Evolutionary conservation across 2,888 invertebrate genomes (phyloP).

Genomic region (Melanargia galathea): DNA sequence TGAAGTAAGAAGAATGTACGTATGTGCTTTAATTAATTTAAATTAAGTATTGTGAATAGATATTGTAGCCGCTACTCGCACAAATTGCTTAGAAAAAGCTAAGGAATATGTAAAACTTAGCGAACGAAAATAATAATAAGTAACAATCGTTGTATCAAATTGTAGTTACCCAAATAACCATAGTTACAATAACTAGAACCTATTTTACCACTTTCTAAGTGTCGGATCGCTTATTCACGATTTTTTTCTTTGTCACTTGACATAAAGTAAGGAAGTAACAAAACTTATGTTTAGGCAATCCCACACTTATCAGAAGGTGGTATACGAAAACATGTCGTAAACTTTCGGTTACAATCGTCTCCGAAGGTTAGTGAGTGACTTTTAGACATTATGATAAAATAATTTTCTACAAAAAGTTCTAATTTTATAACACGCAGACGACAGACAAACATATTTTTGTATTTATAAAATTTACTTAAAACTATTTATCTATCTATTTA

Average conservation of each 20-base stretch:
- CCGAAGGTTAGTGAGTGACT: constrained; percentile 60
- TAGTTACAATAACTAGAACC: constrained; percentile 14
- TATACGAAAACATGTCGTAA: too few species aligned
- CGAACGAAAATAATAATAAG: background rate
- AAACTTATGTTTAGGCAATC: too few species aligned
- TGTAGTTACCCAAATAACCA: constrained; percentile 45
- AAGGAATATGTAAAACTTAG: constrained; percentile 5
- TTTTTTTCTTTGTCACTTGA: too few species aligned
- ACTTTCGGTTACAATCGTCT: constrained; percentile 38
- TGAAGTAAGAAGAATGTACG: constrained; percentile 36
- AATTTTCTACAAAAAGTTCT: constrained; percentile 2
- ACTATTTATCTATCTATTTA: background rate
- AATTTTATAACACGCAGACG: background rate
- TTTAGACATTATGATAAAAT: constrained; percentile 35
- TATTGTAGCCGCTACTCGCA: background rate
- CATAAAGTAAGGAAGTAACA: too few species aligned
- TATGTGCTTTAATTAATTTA: constrained; percentile 13
- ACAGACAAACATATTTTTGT: too few species aligned
- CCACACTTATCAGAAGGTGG: too few species aligned
- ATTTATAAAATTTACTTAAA: too few species aligned
- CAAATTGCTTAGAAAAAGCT: background rate
- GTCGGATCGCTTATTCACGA: too few species aligned
- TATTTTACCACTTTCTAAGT: too few species aligned
- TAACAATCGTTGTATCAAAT: constrained; percentile 42
- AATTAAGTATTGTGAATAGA: background rate